Evolutionary conservation across 2,113 vertebrate species (phyloP).

Genomic region (Hippocampus guttulatus): DNA sequence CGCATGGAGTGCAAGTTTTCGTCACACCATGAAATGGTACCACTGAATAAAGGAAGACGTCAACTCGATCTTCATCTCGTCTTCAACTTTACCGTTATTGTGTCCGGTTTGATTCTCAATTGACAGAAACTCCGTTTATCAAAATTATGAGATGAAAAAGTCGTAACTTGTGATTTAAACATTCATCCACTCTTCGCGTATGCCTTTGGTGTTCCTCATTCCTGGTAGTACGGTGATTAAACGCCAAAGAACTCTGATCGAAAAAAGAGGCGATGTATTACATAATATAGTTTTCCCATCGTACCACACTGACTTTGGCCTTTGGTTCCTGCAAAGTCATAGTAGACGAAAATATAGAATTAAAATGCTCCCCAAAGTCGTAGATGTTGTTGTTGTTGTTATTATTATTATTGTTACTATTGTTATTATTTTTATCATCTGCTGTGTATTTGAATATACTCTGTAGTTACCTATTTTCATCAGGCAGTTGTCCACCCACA

Average conservation of each 20-base stretch:
- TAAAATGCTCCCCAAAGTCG: background rate
- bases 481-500: background rate
- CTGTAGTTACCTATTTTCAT: background rate
- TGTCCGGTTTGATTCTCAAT: background rate
- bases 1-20: background rate
- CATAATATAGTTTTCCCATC: background rate
- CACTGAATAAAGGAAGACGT: background rate
- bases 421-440: background rate
- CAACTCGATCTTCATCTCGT: conserved; percentile 11
- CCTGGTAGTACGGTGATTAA: no score
- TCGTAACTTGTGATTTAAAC: background rate
- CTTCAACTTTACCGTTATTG: conserved; percentile 5
- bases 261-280: background rate
- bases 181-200: background rate
- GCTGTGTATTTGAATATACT: background rate
- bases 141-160: background rate
- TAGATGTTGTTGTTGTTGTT: no score
- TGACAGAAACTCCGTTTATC: background rate
- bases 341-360: background rate
- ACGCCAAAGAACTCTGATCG: background rate
- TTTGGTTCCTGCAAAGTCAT: background rate
- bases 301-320: background rate
- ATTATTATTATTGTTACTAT: no score
- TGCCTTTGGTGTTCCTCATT: background rate
- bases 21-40: no score